Conservation (phyloP, 2,113 vertebrate species). For the Otocyon megalotis region DNA sequence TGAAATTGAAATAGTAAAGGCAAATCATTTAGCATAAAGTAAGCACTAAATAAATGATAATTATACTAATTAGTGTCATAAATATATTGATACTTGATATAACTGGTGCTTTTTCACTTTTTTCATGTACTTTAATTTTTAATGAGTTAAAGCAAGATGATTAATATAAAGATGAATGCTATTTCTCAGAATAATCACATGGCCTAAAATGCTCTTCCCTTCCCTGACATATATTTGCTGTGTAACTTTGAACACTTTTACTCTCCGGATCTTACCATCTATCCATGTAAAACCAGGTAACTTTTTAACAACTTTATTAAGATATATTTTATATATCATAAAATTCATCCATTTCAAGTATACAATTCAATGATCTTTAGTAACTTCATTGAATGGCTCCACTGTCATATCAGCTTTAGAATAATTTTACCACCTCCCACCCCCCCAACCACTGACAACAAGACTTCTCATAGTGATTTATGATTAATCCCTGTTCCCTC, state of each 20-base stretch:
- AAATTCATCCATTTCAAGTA: not conserved
- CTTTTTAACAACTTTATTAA: not conserved
- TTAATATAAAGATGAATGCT: not conserved
- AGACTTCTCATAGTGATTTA: not conserved
- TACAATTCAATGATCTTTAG: not conserved
- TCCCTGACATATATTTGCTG: not conserved
- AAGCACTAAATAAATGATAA: not conserved
- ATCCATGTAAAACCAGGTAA: not conserved
- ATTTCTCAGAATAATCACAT: not conserved
- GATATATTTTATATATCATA: not conserved
- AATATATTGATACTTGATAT: not conserved
- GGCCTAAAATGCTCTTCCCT: not conserved
- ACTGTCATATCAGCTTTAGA: not conserved
- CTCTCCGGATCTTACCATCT: not conserved
- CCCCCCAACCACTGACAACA: not conserved
- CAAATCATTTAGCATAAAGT: not conserved
- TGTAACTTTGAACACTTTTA: not conserved
- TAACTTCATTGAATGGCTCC: not conserved
- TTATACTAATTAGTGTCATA: not conserved
- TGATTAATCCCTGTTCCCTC: not conserved
- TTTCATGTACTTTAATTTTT: not conserved
- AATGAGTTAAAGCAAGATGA: constrained; percentile 31
- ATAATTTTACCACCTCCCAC: not conserved
- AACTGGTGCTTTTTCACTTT: not conserved
- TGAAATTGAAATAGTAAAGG: not conserved